Base-by-base conservation (phyloP, 2,113 vertebrate species). In the Zapus hudsonius region DNA sequence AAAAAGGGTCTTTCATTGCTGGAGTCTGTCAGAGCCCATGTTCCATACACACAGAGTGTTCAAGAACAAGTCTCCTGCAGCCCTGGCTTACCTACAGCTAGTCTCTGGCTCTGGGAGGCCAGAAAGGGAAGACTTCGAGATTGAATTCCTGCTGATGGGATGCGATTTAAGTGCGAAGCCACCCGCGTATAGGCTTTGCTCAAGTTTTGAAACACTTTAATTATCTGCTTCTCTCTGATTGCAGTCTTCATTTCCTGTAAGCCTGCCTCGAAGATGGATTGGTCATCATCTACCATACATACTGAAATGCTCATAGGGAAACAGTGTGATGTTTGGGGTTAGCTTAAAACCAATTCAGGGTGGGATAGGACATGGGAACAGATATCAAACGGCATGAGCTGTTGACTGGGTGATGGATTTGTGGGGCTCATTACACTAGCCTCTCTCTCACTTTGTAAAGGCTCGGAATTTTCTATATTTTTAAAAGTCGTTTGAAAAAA, bases 61-160 rank as follows among this genome's bases (percentile, higher is more conserved):
- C 87, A 94, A 17, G 63, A 84, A 93, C 93, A 80, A 82, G 73
- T 61, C 69, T 92, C 87, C 89, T 73, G 92, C 12, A 47, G 84
- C 92, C 76, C 89, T 96, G 96, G 96, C 97, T 73, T 73, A 94
- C 89, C 91, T 85, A 90, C 94, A 96, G 89, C 94, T 61, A 66
- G 91, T 55, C 61, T 92, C 89, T 61, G 91, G 78, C 19, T 63
- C 84, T 72, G 89, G 91, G 94, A 94, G 97, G 97, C 93, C 93
- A 89, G 91, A 63, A 44, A 75, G 89, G 94, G 95, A 92, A 92
- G 74, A 80, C 89, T 72, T 84, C 87, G 89, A 82, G 75, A 93
- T 1, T 85, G 93, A 90, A 94, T 96, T 96, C 94, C 93, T 94
- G 93, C 84, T 95, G 91, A 96, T 72, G 91, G 83, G 89, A 94